Base-by-base conservation (phyloP, 2,797 vertebrate species). In the Eulemur mongoz region DNA sequence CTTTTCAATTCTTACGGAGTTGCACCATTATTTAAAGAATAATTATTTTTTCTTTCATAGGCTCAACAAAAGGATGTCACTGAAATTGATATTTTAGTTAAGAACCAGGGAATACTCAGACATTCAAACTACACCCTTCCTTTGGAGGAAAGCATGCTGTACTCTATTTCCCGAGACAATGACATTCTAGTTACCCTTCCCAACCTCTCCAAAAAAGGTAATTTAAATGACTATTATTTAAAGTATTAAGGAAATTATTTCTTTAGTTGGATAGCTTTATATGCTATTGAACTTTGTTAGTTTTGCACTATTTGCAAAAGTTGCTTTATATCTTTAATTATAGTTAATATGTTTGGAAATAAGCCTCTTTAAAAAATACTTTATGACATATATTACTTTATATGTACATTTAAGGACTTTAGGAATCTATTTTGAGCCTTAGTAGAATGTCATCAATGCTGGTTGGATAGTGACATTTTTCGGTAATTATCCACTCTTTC, bases 61-160 rank as follows among this genome's bases (percentile, higher is more conserved):
- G 99, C 99, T 95, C 99, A 99, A 93, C 99, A 99, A 98, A 99
- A 99, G 85, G 99, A 99, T 57, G 99, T 99, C 97, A 99, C 98
- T 97, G 99, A 99, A 98, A 98, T 99, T 97, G 99, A 99, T 96
- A 98, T 99, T 97, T 98, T 99, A 97, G 98, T 99, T 97, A 99
- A 99, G 94, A 99, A 99, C 78, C 98, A 98, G 95, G 98, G 99
- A 97, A 98, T 99, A 94, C 98, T 99, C 59, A 99, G 99, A 83
- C 99, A 99, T 97, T 99, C 99, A 18, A 99, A 98, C 95, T 99
- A 99, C 97, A 98, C 98, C 0, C 99, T 99, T 83, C 99, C 99
- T 82, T 98, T 99, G 92, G 99, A 99, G 92, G 99, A 99, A 98
- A 99, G 99, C 93, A 99, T 99, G 98, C 98, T 99, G 70, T 99